Percentiles rank a stretch among this genome's conserved stretches.
These are phyloP conservation scores for Mus minutoides DNA, from an alignment of 2,797 vertebrate species.

Conservation along the genomic window DNA sequence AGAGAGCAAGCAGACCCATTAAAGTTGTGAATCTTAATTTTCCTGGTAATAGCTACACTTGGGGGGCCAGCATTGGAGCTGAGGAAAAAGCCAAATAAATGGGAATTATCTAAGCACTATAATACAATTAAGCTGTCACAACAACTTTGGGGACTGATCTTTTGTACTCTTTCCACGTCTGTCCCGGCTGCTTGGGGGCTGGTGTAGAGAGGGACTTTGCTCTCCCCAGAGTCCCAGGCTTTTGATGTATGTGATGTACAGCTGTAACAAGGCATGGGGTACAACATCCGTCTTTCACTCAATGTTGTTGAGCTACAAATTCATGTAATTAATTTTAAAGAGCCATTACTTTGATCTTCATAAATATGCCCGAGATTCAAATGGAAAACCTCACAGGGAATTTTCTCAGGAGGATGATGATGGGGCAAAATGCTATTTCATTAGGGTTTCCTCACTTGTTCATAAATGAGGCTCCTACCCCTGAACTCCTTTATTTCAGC, in stretches of 20 bases:
- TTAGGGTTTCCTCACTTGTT: constrained; percentile 73
- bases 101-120: constrained; percentile 62
- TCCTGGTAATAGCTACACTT: constrained; percentile 81
- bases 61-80: constrained; percentile 76
- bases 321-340: constrained; percentile 75
- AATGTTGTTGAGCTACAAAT: constrained; percentile 79
- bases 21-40: constrained; percentile 81
- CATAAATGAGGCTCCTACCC: constrained; percentile 53
- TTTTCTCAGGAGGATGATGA: constrained; percentile 75
- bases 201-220: background rate
- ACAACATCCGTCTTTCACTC: constrained; percentile 75
- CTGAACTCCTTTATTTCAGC: constrained; percentile 60
- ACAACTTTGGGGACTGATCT: constrained; percentile 76
- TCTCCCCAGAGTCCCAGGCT: constrained; percentile 37
- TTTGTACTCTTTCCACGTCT: constrained; percentile 63
- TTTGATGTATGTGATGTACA: constrained; percentile 72
- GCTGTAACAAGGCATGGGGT: constrained; percentile 74
- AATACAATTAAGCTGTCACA: constrained; percentile 83
- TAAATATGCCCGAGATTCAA: constrained; percentile 73
- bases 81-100: constrained; percentile 75
- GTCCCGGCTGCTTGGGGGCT: constrained; percentile 60
- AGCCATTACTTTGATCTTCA: constrained; percentile 74
- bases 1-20: constrained; percentile 75
- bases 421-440: constrained; percentile 76
- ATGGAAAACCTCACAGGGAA: constrained; percentile 76